Conservation (phyloP, 2,113 vertebrate genomes). For the Syngnathus typhle region DNA sequence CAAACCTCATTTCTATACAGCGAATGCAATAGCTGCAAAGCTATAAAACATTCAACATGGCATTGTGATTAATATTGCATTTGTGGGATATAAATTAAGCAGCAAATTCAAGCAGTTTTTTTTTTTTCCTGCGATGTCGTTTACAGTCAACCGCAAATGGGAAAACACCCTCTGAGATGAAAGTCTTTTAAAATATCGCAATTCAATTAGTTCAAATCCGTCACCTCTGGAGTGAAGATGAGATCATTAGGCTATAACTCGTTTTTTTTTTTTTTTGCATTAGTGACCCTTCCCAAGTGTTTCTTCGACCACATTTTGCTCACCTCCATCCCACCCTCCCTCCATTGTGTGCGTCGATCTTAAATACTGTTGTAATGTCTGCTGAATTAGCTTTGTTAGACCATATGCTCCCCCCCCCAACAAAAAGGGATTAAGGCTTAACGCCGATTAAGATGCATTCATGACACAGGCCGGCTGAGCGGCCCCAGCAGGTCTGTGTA, state of each 20-base stretch:
- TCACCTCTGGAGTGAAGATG: no score
- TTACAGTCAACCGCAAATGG: no score
- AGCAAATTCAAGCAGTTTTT: no score
- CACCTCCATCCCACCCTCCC: conserved; percentile 13
- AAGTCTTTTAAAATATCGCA: no score
- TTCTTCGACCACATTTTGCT: conserved; percentile 1
- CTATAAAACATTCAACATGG: no score
- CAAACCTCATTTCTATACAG: no score
- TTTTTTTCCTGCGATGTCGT: no score
- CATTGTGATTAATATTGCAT: no score
- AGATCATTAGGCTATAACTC: neutral
- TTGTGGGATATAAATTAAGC: no score
- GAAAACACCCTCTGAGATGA: no score
- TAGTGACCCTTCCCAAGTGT: neutral
- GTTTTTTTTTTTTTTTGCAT: neutral
- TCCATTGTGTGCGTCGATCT: neutral
- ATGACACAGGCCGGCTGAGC: conserved; percentile 37
- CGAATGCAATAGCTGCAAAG: no score
- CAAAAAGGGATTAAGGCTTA: conserved; percentile 62
- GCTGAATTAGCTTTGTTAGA: conserved; percentile 49
- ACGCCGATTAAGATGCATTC: conserved; percentile 59
- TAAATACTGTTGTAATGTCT: conserved; percentile 22
- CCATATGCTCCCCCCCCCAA: conserved; percentile 57
- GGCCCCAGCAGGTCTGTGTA: conserved; percentile 39
- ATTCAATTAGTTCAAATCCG: no score